Base-by-base conservation (phyloP, 2,797 vertebrate genomes). In the Champsocephalus esox region DNA sequence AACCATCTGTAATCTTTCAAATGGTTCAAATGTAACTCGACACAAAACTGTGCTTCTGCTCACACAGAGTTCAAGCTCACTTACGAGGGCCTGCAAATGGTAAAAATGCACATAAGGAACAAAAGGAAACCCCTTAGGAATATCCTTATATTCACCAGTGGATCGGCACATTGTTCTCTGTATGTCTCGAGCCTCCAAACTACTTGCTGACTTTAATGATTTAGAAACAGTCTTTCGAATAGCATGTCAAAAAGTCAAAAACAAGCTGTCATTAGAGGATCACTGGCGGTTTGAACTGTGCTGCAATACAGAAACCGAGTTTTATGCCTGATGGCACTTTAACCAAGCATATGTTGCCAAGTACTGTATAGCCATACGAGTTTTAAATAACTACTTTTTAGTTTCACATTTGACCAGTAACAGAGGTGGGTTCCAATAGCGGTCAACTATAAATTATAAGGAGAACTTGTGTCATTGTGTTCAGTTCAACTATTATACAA, bases 181-280 rank as follows among this genome's bases (percentile, higher is more conserved):
- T 54, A 66, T 55, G 44, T 34, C 24, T 13, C 1, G 2, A 43
- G 24, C 57, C 38, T 32, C 34, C 32, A 14, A 78, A 70, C 13
- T 58, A 3, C 60, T 66, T 7, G 4, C 57, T 49, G 17, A 62
- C 9, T 67, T 65, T 38, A 60, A 65, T 43, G 54, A 56, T 64
- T 75, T 62, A 41, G 38, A 54, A 13, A 1, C 41, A 24, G 17
- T 60, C 66, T 62, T 52, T n/a, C 14, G 68, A 56, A 43, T 17
- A 24, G 38, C 8, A 56, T 61, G 48, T 71, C 9, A 54, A 58
- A 73, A 61, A 60, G 66, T 45, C 61, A 57, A 78, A 66, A 14
- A 12, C 32, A 21, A 48, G 17, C n/a, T 59, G 19, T 60, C 44
- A 54, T 24, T 2, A 17, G 48, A 44, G 12, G 70, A 44, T 41